Percentiles rank a stretch among this genome's conserved stretches.
These are phyloP conservation scores for Bellardia pandia DNA, from an alignment of 2,888 invertebrate species.

Conservation along the genomic window DNA sequence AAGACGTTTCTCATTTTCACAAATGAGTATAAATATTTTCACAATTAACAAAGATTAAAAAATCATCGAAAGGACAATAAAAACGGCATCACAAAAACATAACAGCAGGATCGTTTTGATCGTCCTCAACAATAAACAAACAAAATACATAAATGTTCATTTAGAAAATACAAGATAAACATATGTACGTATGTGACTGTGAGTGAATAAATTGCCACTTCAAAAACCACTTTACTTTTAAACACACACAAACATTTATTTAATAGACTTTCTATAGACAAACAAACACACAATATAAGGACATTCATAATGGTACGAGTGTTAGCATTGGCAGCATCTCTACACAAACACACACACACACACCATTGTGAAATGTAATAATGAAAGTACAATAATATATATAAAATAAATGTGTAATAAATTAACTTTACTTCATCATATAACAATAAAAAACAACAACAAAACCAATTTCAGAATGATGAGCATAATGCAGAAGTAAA, in stretches of 20 bases:
- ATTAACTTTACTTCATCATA: conserved; percentile 73
- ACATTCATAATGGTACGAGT: conserved; percentile 9
- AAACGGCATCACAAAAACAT: conserved; percentile 62
- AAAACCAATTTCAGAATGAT: conserved; percentile 17
- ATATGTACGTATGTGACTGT: conserved; percentile 65
- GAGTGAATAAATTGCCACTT: conserved; percentile 68
- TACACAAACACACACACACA: conserved; percentile 8
- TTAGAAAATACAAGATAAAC: conserved; percentile 43
- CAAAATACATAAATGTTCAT: conserved; percentile 54
- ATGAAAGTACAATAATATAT: conserved; percentile 66
- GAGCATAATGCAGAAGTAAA: conserved; percentile 51
- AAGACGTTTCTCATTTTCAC: conserved; percentile 71
- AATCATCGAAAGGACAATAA: conserved; percentile 70
- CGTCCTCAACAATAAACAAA: conserved; percentile 56
- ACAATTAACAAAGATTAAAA: conserved; percentile 83
- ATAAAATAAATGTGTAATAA: conserved; percentile 73
- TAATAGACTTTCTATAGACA: conserved; percentile 55
- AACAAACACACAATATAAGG: conserved; percentile 36
- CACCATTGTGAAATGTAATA: conserved; percentile 53
- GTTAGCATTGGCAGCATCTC: conserved; percentile 50
- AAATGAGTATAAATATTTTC: conserved; percentile 83
- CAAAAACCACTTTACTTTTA: conserved; percentile 67
- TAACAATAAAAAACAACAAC: conserved; percentile 63
- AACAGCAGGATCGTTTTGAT: conserved; percentile 71
- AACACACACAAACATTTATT: conserved; percentile 64